A percentile compares a stretch with the other conserved stretches of the same genome.
Evolutionary conservation across 2,113 vertebrate species (phyloP).

Genomic region (Calidris pygmaea): DNA sequence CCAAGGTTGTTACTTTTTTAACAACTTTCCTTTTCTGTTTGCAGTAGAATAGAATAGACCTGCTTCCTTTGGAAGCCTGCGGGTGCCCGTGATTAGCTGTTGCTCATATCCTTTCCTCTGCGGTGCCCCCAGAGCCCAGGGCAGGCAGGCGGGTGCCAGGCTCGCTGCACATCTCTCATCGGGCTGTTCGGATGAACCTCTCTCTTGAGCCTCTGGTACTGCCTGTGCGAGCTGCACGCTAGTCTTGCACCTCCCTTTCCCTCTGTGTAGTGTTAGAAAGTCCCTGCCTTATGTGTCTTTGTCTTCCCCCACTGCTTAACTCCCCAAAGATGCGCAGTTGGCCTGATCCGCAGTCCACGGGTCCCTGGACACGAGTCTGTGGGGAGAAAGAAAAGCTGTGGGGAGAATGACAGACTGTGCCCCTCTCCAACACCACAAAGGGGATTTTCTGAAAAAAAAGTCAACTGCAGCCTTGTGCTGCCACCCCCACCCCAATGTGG

Average conservation of each 20-base stretch:
- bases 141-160: neutral
- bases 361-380: neutral
- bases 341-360: neutral
- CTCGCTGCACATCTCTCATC: rapidly evolving
- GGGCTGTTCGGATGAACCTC: neutral
- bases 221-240: neutral
- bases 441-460: neutral
- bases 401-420: neutral
- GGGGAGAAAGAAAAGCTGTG: neutral
- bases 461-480: neutral
- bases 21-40: neutral
- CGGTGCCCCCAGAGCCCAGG: neutral
- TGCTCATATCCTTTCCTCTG: neutral
- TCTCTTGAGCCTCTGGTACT: neutral
- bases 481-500: rapidly evolving
- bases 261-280: neutral
- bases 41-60: neutral
- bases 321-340: neutral
- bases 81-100: neutral
- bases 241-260: neutral
- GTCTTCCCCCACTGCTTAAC: neutral
- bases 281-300: neutral
- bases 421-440: neutral
- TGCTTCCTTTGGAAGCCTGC: neutral
- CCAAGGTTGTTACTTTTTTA: neutral